Conservation (phyloP, 2,797 vertebrate species). For the Percopsis omiscomaycus region DNA sequence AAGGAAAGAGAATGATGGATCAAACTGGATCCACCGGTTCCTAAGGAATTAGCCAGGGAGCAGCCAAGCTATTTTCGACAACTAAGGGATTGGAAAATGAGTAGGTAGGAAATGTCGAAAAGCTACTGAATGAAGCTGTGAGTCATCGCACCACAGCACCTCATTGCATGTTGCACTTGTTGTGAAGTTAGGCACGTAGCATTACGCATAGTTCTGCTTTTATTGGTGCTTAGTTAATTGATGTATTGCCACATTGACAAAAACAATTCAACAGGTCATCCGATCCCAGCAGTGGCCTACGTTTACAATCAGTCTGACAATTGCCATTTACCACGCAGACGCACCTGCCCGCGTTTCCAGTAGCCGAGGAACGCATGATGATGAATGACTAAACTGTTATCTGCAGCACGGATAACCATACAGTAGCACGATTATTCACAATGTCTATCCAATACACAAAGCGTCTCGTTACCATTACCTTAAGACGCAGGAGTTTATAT, state of each 20-base stretch:
- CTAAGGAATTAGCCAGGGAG: slow-evolving; percentile 86
- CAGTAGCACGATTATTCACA: slow-evolving; percentile 18
- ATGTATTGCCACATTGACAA: background rate
- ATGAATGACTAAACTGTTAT: slow-evolving; percentile 15
- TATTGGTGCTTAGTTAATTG: slow-evolving; percentile 1
- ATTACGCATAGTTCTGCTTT: slow-evolving; percentile 13
- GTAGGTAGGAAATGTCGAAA: slow-evolving; percentile 57
- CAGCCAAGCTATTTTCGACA: slow-evolving; percentile 72
- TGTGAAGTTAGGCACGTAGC: background rate
- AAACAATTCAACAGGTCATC: slow-evolving; percentile 87
- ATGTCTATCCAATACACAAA: slow-evolving; percentile 39
- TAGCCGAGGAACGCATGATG: slow-evolving; percentile 29
- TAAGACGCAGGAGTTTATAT: slow-evolving; percentile 80
- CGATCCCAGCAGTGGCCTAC: slow-evolving; percentile 74
- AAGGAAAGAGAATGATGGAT: slow-evolving; percentile 81
- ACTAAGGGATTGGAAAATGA: slow-evolving; percentile 70
- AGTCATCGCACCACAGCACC: slow-evolving; percentile 36
- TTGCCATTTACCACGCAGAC: slow-evolving; percentile 61
- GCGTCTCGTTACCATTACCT: slow-evolving; percentile 80
- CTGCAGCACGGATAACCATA: background rate
- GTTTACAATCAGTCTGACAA: slow-evolving; percentile 64
- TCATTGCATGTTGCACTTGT: background rate
- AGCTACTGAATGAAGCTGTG: slow-evolving; percentile 38
- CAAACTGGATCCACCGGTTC: slow-evolving; percentile 99
- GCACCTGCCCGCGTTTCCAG: slow-evolving; percentile 58